Percentiles rank a stretch among this genome's conserved stretches.
Evolutionary conservation across 1,140 invertebrate species (phyloP).

Genomic region (Caligus rogercresseyi): DNA sequence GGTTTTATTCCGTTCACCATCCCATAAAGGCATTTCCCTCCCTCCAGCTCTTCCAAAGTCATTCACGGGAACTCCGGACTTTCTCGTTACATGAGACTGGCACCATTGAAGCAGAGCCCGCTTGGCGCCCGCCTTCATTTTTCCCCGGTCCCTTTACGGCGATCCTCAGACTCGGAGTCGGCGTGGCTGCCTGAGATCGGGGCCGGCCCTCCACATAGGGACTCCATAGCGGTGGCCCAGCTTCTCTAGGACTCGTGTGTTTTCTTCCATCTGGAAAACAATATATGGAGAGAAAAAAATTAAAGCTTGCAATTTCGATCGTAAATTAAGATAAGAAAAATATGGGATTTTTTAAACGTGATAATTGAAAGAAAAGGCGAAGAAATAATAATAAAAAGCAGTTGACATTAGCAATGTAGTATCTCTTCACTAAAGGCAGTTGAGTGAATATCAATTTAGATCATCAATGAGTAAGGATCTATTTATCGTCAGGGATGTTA

Average conservation of each 20-base stretch:
- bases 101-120: slow-evolving; percentile 88
- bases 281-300: neutral
- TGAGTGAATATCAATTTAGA: too few species aligned
- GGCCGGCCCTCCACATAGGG: slow-evolving; percentile 27
- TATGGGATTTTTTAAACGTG: neutral
- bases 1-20: slow-evolving; percentile 88
- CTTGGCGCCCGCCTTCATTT: slow-evolving; percentile 67
- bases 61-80: slow-evolving; percentile 44
- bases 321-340: neutral
- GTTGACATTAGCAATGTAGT: too few species aligned
- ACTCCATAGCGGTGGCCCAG: slow-evolving; percentile 53
- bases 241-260: slow-evolving; percentile 70
- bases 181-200: slow-evolving; percentile 19
- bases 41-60: slow-evolving; percentile 92
- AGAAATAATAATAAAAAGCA: too few species aligned
- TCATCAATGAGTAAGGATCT: too few species aligned
- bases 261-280: slow-evolving; percentile 73
- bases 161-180: slow-evolving; percentile 19
- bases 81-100: slow-evolving; percentile 77
- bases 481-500: too few species aligned
- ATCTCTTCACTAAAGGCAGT: too few species aligned
- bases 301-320: neutral
- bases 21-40: slow-evolving; percentile 91
- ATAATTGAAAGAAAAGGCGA: neutral
- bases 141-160: slow-evolving; percentile 31